Evolutionary conservation across 2,113 vertebrate genomes (phyloP), one percentile per base, ranked within the genome.

Genomic region (Trematocara variabile): DNA sequence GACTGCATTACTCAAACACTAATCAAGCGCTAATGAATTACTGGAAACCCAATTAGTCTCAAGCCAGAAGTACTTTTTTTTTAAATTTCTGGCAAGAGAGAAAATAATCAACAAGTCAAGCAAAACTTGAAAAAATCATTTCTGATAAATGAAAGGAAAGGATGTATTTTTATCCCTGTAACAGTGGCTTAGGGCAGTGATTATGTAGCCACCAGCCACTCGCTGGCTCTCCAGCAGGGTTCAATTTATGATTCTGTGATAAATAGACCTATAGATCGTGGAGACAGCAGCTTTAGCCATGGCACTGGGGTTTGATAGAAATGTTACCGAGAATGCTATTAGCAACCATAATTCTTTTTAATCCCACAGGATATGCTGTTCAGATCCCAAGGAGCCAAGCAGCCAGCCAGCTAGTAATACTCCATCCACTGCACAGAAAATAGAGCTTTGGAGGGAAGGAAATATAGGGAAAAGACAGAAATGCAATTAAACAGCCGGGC

Each of bases 181-280:
- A 58, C 14, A 46, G 77, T 56, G 34, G 52, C 56, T 58, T 3
- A 14, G 28, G 2, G 54, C 39, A 81, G 39, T 65, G 80, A 53
- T 65, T 77, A 39, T 60, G 34, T 55, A 84, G 84, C 86, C 39
- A 54, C 6, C 55, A 60, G 86, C 37, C 2, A 9, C 73, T 81
- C 3, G 2, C 48, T 52, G 79, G 54, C 88, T 58, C 44, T 88
- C 79, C 80, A 52, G 53, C 3, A 1, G 37, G 50, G 4, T 93
- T 94, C 88, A 79, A 92, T 92, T 82, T 54, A 56, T 34, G 81
- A 83, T 86, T 83, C 58, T 20, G 81, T 91, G 89, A 94, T 92
- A 80, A 90, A 94, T 52, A 68, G 79, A 90, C 73, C 75, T 58
- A 85, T 89, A 91, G 86, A 91, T 93, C 84, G 88, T 60, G 80